These are phyloP conservation scores for Cygnus buccinator DNA, from an alignment of 2,113 vertebrate genomes.

Conservation along the genomic window DNA sequence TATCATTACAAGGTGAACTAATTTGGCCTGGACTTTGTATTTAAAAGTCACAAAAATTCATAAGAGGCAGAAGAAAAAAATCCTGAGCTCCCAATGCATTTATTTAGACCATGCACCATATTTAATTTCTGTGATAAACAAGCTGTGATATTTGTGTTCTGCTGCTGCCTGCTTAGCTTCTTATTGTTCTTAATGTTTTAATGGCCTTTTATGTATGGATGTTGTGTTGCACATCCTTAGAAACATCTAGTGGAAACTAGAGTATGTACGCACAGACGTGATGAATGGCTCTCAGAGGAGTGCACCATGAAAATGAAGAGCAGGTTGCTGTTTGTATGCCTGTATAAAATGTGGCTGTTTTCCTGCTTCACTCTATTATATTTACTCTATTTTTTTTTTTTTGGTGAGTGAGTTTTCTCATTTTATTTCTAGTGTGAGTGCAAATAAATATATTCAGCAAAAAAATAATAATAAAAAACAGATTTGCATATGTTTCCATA, in stretches of 20 bases:
- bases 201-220: background rate
- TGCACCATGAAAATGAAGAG: background rate
- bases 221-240: background rate
- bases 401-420: background rate
- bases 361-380: background rate
- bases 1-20: background rate
- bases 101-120: background rate
- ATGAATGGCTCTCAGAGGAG: background rate
- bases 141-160: background rate
- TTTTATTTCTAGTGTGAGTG: background rate
- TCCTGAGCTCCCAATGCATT: background rate
- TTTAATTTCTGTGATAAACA: background rate
- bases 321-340: background rate
- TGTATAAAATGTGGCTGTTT: background rate
- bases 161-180: background rate
- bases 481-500: background rate
- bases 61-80: background rate
- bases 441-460: background rate
- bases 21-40: background rate
- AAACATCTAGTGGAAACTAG: background rate
- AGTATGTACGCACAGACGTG: background rate
- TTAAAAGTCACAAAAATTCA: background rate
- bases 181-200: constrained; percentile 5
- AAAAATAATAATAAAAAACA: background rate
- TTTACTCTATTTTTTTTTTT: background rate